These are phyloP conservation scores for Drosophila kikkawai DNA, from an alignment of 1,140 invertebrate species.

Conservation along the genomic window DNA sequence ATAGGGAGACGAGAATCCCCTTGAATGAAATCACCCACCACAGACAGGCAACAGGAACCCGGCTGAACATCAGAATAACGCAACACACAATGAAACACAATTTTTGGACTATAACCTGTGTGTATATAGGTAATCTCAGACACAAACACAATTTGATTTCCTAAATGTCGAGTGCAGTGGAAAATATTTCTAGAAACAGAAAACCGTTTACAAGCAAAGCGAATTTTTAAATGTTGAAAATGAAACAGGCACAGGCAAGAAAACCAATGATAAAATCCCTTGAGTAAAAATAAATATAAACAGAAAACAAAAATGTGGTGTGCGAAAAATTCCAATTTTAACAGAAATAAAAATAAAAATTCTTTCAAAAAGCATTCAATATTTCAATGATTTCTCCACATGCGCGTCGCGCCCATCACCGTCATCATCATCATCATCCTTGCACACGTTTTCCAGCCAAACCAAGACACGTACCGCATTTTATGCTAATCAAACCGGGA, in stretches of 20 bases:
- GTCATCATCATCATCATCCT: conserved; percentile 1
- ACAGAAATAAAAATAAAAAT: conserved; percentile 74
- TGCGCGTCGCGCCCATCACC: not conserved
- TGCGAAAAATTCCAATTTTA: conserved; percentile 76
- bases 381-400: conserved; percentile 32
- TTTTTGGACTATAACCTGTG: conserved; percentile 35
- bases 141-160: conserved; percentile 30
- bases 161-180: conserved; percentile 15
- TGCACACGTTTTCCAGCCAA: conserved; percentile 30
- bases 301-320: conserved; percentile 66
- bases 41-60: conserved; percentile 33
- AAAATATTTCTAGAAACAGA: conserved; percentile 35
- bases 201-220: conserved; percentile 52
- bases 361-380: conserved; percentile 62
- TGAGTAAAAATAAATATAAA: conserved; percentile 52
- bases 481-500: conserved; percentile 63
- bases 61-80: conserved; percentile 35
- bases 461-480: conserved; percentile 56
- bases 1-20: not conserved
- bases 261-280: conserved; percentile 17
- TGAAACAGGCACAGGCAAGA: not conserved
- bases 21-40: conserved; percentile 52
- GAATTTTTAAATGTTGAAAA: conserved; percentile 64
- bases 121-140: conserved; percentile 39
- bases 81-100: conserved; percentile 20